These are phyloP conservation scores for Turnix velox DNA, from an alignment of 2,113 vertebrate species.

Conservation along the genomic window DNA sequence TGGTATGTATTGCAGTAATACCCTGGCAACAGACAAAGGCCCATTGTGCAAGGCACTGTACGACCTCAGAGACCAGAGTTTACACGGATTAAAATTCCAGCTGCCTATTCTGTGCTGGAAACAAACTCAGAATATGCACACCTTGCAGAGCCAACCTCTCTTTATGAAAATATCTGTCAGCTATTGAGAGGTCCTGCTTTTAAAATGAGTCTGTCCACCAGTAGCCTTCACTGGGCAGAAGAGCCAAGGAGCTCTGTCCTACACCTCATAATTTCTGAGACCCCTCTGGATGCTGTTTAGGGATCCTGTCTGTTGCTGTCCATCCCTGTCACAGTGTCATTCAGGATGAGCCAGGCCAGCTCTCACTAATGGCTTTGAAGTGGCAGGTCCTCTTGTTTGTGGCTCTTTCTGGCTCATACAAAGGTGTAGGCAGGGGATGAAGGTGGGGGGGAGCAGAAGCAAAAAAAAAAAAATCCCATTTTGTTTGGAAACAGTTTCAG, in stretches of 20 bases:
- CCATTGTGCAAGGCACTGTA: not conserved
- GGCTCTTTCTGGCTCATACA: constrained; percentile 22
- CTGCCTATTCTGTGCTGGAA: not conserved
- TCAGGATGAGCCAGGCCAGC: not conserved
- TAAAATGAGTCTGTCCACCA: not conserved
- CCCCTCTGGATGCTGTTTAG: not conserved
- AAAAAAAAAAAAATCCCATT: constrained; percentile 58
- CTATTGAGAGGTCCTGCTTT: not conserved
- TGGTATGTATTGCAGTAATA: not conserved
- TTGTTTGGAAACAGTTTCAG: constrained; percentile 65
- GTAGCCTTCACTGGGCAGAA: not conserved
- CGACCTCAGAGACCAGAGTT: not conserved
- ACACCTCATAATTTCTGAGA: not conserved
- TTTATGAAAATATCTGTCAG: not conserved
- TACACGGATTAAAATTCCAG: constrained; percentile 18
- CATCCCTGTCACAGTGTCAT: not conserved
- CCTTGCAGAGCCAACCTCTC: not conserved
- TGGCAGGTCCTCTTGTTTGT: constrained; percentile 4
- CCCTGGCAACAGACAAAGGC: not conserved
- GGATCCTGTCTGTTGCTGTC: not conserved
- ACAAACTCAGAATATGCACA: not conserved
- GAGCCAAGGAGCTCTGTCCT: not conserved
- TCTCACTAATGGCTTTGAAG: not conserved
- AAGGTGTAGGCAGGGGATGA: constrained; percentile 39
- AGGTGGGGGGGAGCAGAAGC: not conserved